Percentiles rank a stretch among this genome's conserved stretches.
These are phyloP conservation scores for Ferrisia virgata DNA, from an alignment of 2,888 invertebrate species.

Conservation along the genomic window DNA sequence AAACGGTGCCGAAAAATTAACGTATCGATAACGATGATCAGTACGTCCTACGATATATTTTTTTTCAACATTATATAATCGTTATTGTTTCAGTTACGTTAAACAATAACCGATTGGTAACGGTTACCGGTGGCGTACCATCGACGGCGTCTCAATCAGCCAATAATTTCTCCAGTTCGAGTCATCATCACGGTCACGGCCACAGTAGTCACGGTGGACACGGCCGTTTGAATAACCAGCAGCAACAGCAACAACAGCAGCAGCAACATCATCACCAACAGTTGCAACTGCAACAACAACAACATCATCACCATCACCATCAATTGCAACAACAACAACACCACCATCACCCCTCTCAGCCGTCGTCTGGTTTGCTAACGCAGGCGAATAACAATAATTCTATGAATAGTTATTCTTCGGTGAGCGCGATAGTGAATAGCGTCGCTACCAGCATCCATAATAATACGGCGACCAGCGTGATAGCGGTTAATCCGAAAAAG, in stretches of 20 bases:
- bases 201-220: neutral
- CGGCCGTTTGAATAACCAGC: constrained; percentile 16
- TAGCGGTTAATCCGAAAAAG: constrained; percentile 34
- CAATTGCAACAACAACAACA: neutral
- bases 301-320: neutral
- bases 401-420: constrained; percentile 31
- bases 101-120: constrained; percentile 27
- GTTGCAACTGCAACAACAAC: no score
- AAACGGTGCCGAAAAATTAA: neutral
- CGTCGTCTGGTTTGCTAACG: neutral
- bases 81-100: constrained; percentile 30
- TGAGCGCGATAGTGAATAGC: constrained; percentile 19
- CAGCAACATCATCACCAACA: neutral
- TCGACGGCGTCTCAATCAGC: neutral
- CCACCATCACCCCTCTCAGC: neutral
- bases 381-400: neutral
- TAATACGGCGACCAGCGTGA: constrained; percentile 22
- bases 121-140: constrained; percentile 5
- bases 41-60: no score
- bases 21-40: no score
- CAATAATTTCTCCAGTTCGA: neutral
- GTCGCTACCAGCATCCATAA: constrained; percentile 33
- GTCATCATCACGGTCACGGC: neutral
- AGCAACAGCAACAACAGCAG: neutral
- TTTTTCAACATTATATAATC: neutral